Evolutionary conservation across 2,797 vertebrate genomes (phyloP).

Genomic region (Melanotaenia maccullochi): DNA sequence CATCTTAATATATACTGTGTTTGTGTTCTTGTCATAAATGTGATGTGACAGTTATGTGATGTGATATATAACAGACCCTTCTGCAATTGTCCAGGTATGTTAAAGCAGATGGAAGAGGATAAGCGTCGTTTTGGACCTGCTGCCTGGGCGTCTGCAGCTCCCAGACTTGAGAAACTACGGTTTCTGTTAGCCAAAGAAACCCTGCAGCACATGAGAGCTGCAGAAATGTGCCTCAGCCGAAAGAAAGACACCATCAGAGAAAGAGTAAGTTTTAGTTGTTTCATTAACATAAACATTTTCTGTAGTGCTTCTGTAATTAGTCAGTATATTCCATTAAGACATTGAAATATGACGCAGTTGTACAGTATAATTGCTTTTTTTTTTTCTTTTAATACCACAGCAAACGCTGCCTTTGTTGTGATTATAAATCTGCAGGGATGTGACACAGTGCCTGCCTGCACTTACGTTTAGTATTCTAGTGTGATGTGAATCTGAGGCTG

Average conservation of each 20-base stretch:
- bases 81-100: slow-evolving; percentile 83
- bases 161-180: slow-evolving; percentile 90
- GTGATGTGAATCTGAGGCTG: slow-evolving; percentile 58
- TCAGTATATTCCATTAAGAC: background rate
- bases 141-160: slow-evolving; percentile 89
- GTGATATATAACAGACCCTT: background rate
- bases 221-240: slow-evolving; percentile 91
- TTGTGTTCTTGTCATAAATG: background rate
- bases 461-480: slow-evolving; percentile 62
- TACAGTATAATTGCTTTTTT: slow-evolving; percentile 10
- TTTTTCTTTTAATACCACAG: slow-evolving; percentile 17
- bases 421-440: slow-evolving; percentile 40
- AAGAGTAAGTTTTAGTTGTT: slow-evolving; percentile 73
- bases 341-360: background rate
- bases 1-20: background rate
- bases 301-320: slow-evolving; percentile 11
- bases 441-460: slow-evolving; percentile 36
- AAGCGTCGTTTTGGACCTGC: slow-evolving; percentile 88
- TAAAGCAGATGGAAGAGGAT: slow-evolving; percentile 93
- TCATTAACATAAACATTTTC: background rate
- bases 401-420: slow-evolving; percentile 22
- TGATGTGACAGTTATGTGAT: background rate
- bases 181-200: slow-evolving; percentile 91
- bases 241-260: slow-evolving; percentile 84
- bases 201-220: slow-evolving; percentile 91